These are phyloP conservation scores for Therioaphis trifolii DNA, from an alignment of 2,888 invertebrate genomes.

Conservation along the genomic window DNA sequence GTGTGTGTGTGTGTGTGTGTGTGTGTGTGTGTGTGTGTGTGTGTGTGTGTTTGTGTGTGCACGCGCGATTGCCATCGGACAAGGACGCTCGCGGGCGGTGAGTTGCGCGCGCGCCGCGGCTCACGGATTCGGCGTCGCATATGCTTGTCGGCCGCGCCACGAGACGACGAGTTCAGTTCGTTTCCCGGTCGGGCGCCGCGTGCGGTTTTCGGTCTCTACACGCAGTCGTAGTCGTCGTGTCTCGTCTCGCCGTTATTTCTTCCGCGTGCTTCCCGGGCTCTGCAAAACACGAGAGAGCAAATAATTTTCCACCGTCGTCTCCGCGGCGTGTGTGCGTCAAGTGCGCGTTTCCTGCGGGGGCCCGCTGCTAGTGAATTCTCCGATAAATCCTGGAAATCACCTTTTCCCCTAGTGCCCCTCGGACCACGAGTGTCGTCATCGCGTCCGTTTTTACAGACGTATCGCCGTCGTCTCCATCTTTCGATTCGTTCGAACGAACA, in stretches of 20 bases:
- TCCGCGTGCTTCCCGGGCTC: neutral
- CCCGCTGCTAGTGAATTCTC: no score
- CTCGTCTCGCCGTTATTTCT: slow-evolving; percentile 6
- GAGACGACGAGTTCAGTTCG: slow-evolving; percentile 60
- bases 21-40: no score
- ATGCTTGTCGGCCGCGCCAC: slow-evolving; percentile 21
- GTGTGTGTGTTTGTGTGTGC: no score
- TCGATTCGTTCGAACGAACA: no score
- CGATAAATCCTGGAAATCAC: no score
- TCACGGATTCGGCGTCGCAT: slow-evolving; percentile 53
- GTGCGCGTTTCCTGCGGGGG: no score
- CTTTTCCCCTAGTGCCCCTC: no score
- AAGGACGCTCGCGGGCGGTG: slow-evolving; percentile 41
- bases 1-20: no score
- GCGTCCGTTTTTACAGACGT: no score
- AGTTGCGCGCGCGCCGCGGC: neutral
- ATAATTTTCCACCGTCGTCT: neutral
- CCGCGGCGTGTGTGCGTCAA: neutral
- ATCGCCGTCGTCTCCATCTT: no score
- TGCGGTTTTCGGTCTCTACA: slow-evolving; percentile 30
- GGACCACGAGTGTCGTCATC: no score
- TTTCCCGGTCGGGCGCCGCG: slow-evolving; percentile 44
- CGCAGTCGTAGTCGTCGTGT: neutral
- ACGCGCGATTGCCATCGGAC: slow-evolving; percentile 36
- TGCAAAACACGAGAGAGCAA: no score